Evolutionary conservation across 2,888 invertebrate genomes (phyloP).

Genomic region (Aproaerema taeniolella): DNA sequence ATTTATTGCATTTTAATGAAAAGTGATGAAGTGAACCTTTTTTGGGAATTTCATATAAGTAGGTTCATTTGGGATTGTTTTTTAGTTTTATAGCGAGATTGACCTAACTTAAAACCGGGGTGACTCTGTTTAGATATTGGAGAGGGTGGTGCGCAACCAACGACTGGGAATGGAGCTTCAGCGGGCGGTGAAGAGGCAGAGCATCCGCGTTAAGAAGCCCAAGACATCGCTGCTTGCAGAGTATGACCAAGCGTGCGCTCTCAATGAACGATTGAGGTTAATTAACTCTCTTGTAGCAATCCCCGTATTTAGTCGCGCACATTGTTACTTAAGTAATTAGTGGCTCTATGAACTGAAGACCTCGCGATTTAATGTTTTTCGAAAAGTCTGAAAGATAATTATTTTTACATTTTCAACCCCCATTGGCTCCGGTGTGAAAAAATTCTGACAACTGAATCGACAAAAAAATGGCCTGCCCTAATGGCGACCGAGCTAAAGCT

Average conservation of each 20-base stretch:
- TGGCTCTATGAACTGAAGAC: neutral
- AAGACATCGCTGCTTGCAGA: constrained; percentile 73
- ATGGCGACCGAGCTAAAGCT: no score
- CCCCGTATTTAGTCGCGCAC: neutral
- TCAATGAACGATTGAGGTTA: constrained; percentile 75
- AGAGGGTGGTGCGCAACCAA: constrained; percentile 82
- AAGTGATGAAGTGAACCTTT: no score
- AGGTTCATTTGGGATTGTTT: neutral
- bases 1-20: no score
- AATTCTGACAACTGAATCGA: no score
- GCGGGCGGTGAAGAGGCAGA: constrained; percentile 62
- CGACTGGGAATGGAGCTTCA: constrained; percentile 80
- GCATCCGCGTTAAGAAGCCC: constrained; percentile 50
- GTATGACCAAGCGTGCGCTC: constrained; percentile 73
- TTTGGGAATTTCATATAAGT: neutral
- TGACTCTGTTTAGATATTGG: constrained; percentile 50
- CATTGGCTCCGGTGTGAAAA: neutral
- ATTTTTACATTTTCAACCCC: no score
- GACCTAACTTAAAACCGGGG: neutral
- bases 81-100: neutral
- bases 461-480: no score
- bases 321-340: neutral
- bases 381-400: no score
- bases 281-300: neutral
- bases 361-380: neutral